Evolutionary conservation across 53 echinoderm and acorn worm species (phyloP).

Genomic region (Crossaster papposus): DNA sequence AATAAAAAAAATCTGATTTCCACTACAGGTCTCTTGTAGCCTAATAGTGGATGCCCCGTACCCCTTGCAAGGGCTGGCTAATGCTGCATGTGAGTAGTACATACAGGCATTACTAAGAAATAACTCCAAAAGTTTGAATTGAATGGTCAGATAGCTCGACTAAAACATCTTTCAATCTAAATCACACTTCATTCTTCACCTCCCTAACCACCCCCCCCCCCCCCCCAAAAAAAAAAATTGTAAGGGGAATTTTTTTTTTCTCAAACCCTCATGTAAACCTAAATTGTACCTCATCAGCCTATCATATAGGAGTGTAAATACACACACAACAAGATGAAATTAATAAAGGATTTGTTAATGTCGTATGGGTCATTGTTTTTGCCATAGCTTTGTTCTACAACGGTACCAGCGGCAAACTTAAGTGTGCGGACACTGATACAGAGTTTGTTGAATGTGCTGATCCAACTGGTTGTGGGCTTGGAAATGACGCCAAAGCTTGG

Average conservation of each 20-base stretch:
- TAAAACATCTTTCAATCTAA: too few species aligned
- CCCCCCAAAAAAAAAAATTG: too few species aligned
- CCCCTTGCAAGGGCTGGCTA: conserved; percentile 71
- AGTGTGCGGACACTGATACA: conserved; percentile 77
- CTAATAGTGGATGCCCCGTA: conserved; percentile 53
- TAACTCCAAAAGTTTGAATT: not conserved
- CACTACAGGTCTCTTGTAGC: conserved; percentile 73
- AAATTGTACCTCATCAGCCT: too few species aligned
- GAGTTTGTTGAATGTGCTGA: conserved; percentile 82
- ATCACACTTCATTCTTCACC: too few species aligned
- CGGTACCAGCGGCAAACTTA: conserved; percentile 60
- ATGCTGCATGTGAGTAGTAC: conserved; percentile 79
- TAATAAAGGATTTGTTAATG: not conserved
- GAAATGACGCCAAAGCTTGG: conserved; percentile 63
- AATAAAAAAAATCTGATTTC: not conserved
- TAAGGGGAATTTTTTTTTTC: too few species aligned
- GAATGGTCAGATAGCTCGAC: too few species aligned
- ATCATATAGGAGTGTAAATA: too few species aligned
- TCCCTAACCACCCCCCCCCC: too few species aligned
- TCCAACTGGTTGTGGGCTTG: conserved; percentile 82
- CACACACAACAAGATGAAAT: too few species aligned
- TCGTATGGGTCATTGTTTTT: not conserved
- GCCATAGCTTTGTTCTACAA: conserved; percentile 77
- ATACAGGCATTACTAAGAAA: not conserved
- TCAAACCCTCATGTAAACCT: too few species aligned